Evolutionary conservation across 2,797 vertebrate genomes (phyloP).

Genomic region (Gymnopithys bicolor): DNA sequence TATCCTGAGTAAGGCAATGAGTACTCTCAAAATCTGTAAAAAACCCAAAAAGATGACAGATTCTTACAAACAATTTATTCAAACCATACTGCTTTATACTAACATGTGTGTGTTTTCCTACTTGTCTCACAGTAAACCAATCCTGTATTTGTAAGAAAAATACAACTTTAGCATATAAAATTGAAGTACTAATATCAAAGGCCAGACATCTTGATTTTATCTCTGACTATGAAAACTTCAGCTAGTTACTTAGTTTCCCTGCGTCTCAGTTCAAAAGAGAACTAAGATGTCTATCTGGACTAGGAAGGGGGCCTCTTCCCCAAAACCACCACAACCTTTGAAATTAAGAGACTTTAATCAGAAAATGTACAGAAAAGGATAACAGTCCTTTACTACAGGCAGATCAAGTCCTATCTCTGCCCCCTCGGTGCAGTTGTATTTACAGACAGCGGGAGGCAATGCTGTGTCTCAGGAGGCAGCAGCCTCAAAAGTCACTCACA

Average conservation of each 20-base stretch:
- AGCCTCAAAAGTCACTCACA: no score
- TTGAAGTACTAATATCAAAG: not conserved
- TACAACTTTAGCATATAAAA: not conserved
- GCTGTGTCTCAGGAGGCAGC: no score
- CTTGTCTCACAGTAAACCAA: conserved; percentile 23
- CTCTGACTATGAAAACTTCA: not conserved
- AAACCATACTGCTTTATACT: conserved; percentile 2
- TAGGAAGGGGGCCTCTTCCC: no score
- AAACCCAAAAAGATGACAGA: not conserved
- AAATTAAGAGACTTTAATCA: no score
- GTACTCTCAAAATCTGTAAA: not conserved
- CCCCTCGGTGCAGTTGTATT: no score
- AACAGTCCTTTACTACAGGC: no score
- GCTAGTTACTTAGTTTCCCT: not conserved
- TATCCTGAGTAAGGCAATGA: not conserved
- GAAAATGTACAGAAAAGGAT: no score
- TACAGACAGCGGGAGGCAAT: no score
- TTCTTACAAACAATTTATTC: conserved; percentile 3
- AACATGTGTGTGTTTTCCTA: not conserved
- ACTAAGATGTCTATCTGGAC: no score
- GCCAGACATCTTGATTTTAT: not conserved
- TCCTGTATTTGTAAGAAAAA: not conserved
- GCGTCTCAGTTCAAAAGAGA: no score
- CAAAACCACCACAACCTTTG: no score
- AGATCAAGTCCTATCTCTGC: no score